A percentile compares a stretch with the other conserved stretches of the same genome.
Evolutionary conservation across 2,888 invertebrate genomes (phyloP).

Genomic region (Asteroscopus sphinx): DNA sequence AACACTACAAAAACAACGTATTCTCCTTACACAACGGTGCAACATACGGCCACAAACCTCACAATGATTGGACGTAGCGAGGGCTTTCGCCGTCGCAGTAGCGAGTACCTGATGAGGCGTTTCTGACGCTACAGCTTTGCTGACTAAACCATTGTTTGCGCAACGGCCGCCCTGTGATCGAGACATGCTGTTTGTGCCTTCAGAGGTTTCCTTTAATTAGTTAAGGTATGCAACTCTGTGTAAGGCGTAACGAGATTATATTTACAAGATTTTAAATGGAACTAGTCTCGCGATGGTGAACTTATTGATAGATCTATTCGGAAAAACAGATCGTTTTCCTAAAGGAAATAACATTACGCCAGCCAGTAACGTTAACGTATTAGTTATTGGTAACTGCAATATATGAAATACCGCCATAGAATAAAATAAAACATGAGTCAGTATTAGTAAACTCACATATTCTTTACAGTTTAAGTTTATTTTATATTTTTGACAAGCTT

Average conservation of each 20-base stretch:
- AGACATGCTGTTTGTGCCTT: slow-evolving; percentile 42
- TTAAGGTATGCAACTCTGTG: slow-evolving; percentile 28
- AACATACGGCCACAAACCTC: slow-evolving; percentile 42
- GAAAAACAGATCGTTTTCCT: too few relatives aligned
- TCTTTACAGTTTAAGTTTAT: too few relatives aligned
- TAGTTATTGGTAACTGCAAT: too few relatives aligned
- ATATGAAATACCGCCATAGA: too few relatives aligned
- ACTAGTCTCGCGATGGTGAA: too few relatives aligned
- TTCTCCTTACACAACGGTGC: slow-evolving; percentile 45
- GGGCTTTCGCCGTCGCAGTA: slow-evolving; percentile 56
- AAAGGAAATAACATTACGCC: too few relatives aligned
- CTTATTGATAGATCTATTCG: too few relatives aligned
- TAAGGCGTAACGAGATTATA: background rate
- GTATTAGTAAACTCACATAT: too few relatives aligned
- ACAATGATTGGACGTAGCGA: slow-evolving; percentile 69
- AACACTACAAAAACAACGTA: background rate
- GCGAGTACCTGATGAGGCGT: slow-evolving; percentile 74
- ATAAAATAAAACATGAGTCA: too few relatives aligned
- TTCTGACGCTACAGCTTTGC: slow-evolving; percentile 63
- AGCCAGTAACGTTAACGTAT: too few relatives aligned
- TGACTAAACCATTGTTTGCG: slow-evolving; percentile 75
- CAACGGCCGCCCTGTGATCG: slow-evolving; percentile 53
- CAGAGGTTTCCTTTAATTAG: slow-evolving; percentile 48
- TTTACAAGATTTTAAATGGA: too few relatives aligned
- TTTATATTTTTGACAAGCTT: too few relatives aligned